These are phyloP conservation scores for Acanthaster planci DNA, from an alignment of 35 echinoderm and acorn worm genomes.

Conservation along the genomic window DNA sequence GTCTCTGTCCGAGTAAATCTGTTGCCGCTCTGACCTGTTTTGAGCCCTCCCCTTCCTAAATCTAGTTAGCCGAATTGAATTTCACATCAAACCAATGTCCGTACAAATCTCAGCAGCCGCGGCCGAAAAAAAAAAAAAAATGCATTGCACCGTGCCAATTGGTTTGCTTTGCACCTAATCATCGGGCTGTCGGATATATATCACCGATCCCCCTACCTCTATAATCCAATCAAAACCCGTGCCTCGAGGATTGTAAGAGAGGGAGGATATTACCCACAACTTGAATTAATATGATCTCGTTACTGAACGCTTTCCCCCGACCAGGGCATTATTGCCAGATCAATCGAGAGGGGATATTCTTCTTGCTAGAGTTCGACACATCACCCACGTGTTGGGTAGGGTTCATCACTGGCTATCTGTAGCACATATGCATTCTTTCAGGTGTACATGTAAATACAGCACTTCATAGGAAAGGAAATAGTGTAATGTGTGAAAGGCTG, in stretches of 20 bases:
- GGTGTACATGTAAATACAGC: no score
- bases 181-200: constrained; percentile 15
- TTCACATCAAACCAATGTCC: constrained; percentile 29
- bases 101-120: neutral
- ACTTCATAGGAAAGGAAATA: no score
- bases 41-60: neutral
- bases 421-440: no score
- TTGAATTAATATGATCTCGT: constrained; percentile 18
- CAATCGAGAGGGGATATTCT: neutral
- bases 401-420: no score
- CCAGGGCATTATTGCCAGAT: neutral
- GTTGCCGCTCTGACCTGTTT: constrained; percentile 11
- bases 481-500: no score
- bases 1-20: neutral
- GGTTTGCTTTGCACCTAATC: constrained; percentile 9
- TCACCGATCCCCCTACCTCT: neutral
- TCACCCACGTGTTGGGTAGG: no score
- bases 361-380: no score
- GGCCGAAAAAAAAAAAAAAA: no score
- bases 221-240: constrained; percentile 13
- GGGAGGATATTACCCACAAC: neutral
- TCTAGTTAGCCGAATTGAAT: constrained; percentile 29
- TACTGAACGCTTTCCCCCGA: neutral
- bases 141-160: neutral
- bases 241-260: neutral